Base-by-base conservation (phyloP, 2,797 vertebrate genomes). In the Siniperca scherzeri region DNA sequence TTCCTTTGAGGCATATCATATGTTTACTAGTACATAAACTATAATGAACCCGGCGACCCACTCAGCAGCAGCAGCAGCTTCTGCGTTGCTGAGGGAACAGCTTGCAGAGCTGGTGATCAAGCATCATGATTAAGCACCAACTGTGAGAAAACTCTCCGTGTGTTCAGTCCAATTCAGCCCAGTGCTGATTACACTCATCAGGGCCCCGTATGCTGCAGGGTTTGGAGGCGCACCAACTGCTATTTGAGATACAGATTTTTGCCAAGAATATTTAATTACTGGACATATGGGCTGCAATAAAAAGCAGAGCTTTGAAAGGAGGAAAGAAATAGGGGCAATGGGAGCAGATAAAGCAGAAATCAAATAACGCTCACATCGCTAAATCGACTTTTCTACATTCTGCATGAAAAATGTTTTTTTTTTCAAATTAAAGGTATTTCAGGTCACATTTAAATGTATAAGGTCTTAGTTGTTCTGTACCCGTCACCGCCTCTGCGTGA, bases 111-210 rank as follows among this genome's bases (percentile, higher is more conserved):
- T 73, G 87, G 91, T 93, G 93, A 95, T 95, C 92, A 94, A 94
- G 91, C 91, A 90, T 93, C 91, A 90, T 94, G 93, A 95, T 95
- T 94, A 95, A 93, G 85, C 92, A 91, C 93, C 93, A 88, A 93
- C 92, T 94, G 93, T 68, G 92, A 94, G 87, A 87, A 93, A 94
- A 90, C 85, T 88, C 87, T 91, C 88, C 16, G 80, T 90, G 90
- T 90, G 88, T 89, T 94, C 84, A 84, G 82, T 91, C 89, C 91
- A 93, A 92, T 95, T 93, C 90, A 90, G 89, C 82, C 83, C 80
- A 50, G 87, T 53, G 42, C 92, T 94, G 93, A 95, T 95, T 93
- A 91, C 85, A 72, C 86, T 92, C 90, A 93, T 93, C 88, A 91
- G 90, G 59, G 87, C 80, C 80, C 87, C 78, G 74, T 83, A 80